Base-by-base conservation (phyloP, 2,888 invertebrate species). In the Phortica okadai region DNA sequence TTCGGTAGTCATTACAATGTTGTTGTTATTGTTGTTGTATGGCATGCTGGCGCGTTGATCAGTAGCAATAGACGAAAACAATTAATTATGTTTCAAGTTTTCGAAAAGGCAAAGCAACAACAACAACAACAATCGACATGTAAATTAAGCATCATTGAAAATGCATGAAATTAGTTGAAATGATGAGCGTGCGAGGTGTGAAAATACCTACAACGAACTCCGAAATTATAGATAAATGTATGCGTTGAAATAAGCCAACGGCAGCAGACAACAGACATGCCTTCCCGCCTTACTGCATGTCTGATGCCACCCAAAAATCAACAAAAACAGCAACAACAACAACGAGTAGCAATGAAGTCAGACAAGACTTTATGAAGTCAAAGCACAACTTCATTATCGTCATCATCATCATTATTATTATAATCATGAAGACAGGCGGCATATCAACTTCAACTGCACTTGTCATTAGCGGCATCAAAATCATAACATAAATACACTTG, bases 401-500 rank as follows among this genome's bases (percentile, higher is more conserved):
- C 21, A 25, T 21, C 16, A 62, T 6, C 21, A 62, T 62, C 10
- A 3, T 62, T 8, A 62, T 56, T 14, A 56, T 10, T 5, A 10
- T 56, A 10, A 56, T 7, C 14, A 56, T 56, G 56, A 56, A 56
- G n/a, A 25, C 25, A 11, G 25, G 2, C 6, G 0, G 7, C 16
- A 21, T 8, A 3, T 14, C 21, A 59, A 2, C 62, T 62, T 62
- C n/a, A 62, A 62, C 10, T 62, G 33, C 70, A 54, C 70, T 69
- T 85, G 84, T 89, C 89, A 89, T 89, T 89, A 88, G 83, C 83
- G 83, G 83, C 84, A 87, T 89, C 83, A 87, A 85, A 85, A 89
- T 89, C 89, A 89, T 89, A 87, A 89, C 89, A 89, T 89, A 89
- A 89, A 89, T 89, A 89, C 86, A 84, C 89, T 87, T 87, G 87